phyloP scores from a whole-genome alignment of 2,797 vertebrate genomes.

The Alca torda region DNA sequence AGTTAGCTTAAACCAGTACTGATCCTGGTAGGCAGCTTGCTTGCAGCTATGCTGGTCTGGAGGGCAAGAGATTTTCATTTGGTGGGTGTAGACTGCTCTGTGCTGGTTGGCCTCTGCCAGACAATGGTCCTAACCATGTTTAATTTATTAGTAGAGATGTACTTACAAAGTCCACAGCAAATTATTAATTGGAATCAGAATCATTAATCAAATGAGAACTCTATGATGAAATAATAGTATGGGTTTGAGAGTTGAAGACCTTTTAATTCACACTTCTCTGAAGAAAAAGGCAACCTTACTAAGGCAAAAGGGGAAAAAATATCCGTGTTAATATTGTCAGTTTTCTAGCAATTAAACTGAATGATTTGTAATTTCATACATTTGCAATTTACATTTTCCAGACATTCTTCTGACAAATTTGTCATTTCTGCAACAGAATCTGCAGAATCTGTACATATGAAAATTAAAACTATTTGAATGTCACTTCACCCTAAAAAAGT shows the following conservation, averaged over 20 bases:
- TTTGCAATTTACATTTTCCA: background rate
- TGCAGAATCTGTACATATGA: background rate
- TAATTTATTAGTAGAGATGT: background rate
- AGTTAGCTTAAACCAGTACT: background rate
- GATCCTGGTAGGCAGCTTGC: background rate
- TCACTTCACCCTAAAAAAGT: background rate
- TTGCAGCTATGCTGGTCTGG: background rate
- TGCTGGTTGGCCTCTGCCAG: background rate
- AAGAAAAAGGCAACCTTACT: background rate
- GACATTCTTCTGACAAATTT: background rate
- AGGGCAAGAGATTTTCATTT: background rate
- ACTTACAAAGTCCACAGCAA: background rate
- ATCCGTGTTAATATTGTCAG: background rate
- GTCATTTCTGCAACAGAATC: background rate
- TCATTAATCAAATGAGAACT: background rate
- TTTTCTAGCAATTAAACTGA: background rate
- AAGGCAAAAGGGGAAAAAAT: background rate
- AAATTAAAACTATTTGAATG: background rate
- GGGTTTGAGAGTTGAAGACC: background rate
- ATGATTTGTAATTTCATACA: background rate
- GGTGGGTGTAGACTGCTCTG: background rate
- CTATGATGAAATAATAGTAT: background rate
- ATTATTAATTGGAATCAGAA: background rate
- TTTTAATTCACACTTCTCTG: background rate
- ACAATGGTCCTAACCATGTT: background rate